phyloP scores from a whole-genome alignment of 2,797 vertebrate species.

The Poecilia picta region DNA sequence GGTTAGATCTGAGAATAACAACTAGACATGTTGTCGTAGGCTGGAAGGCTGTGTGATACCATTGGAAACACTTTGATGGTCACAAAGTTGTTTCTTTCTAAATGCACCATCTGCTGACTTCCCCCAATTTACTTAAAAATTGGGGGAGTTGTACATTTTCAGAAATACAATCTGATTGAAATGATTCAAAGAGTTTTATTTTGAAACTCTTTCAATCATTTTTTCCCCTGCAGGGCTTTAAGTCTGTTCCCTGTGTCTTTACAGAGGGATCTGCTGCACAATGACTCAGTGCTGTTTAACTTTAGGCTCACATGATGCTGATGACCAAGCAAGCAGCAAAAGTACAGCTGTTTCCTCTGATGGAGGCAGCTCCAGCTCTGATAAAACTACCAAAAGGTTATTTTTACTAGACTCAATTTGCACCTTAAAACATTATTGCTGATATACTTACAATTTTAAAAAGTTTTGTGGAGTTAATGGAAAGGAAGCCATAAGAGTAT shows the following conservation, averaged over 20 bases:
- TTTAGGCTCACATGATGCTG: conserved; percentile 15
- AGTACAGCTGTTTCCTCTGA: conserved; percentile 26
- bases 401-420: not conserved
- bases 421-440: not conserved
- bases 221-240: not conserved
- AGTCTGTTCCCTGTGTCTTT: not conserved
- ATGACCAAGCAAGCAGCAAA: conserved; percentile 23
- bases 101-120: not conserved
- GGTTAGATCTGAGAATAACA: conserved; percentile 24
- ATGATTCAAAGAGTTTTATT: not conserved
- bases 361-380: not conserved
- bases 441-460: not conserved
- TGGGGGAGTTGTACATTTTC: not conserved
- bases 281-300: conserved; percentile 28
- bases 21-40: not conserved
- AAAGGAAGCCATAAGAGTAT: not conserved
- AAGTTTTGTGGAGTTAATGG: not conserved
- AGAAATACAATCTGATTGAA: not conserved
- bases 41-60: conserved; percentile 4
- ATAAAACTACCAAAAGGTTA: not conserved
- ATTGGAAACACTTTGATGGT: not conserved
- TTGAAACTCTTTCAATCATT: not conserved
- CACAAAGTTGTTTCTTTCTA: not conserved
- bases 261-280: conserved; percentile 4
- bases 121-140: not conserved